Evolutionary conservation across 2,888 invertebrate species (phyloP), one percentile per base, ranked within the genome.

Genomic region (Rotaria macrura): DNA sequence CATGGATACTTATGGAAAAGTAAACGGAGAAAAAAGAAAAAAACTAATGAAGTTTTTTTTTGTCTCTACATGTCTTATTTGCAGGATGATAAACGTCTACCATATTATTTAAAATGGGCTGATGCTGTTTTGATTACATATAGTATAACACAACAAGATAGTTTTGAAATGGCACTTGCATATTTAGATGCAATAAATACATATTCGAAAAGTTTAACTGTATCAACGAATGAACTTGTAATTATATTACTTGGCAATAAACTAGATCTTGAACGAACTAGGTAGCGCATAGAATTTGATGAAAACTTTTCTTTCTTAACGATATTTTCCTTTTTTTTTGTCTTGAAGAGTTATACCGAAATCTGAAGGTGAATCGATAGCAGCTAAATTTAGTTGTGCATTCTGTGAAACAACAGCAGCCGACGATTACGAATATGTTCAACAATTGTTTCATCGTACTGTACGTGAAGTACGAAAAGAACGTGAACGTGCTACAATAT

Each of bases 1-100:
- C 43, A 92, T 92, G 92, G 92, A 92, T 87, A 92, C 92, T 0
- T 91, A 90, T 86, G 92, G 92, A 86, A 90, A 90, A 88, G 91
- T 91, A 79, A 25, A 10, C 38, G 6, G 9, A 12, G n/a, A 43
- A 43, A 43, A 43, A 43, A 43, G 4, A 86, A 85, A 52, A n/a
- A 38, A 25, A 20, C n/a, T 29, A 7, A 29, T 1, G 5, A 20
- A 38, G 20, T 52, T 23, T n/a, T 2, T 85, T 7, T 29, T 83
- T n/a, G n/a, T n/a, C 38, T 87, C 47, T 55, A 43, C n/a, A n/a
- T n/a, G n/a, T n/a, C n/a, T n/a, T n/a, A n/a, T n/a, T 72, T 83
- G 38, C 87, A 91, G 91, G 89, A 89, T 85, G 89, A 89, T 86
- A 89, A 89, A 57, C 89, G 91, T 86, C 89, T 90, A 6, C 89